Base-by-base conservation (phyloP, 2,888 invertebrate species). In the Volucella inflata region DNA sequence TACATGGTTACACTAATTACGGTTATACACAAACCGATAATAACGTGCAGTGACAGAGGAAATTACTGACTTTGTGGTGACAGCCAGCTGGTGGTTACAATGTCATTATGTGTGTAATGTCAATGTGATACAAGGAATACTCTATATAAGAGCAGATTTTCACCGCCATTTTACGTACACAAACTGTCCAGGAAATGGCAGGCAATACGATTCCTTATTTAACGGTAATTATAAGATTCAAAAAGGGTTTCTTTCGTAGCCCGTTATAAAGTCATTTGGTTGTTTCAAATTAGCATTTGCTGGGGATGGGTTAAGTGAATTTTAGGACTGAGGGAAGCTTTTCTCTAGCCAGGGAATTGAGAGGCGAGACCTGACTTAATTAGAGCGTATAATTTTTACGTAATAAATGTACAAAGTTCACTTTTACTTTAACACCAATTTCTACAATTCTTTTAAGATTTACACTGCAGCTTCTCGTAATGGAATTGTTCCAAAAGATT, bases 1-100 rank as follows among this genome's bases (percentile, higher is more conserved):
- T 40, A 44, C 44, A 79, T 36, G 44, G 51, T 59, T 72, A 59
- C 72, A 79, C 72, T 79, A 79, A 79, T 79, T 79, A 72, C 40
- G 59, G 72, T 30, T 59, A 51, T n/a, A 72, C 57, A 51, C 48
- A 30, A 79, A 59, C 30, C 51, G 42, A 51, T 51, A 42, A 50
- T 60, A 50, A 71, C 46, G 42, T 60, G 16, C 57, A 42, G 17
- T 51, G 16, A 17, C 30, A 21, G 38, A 48, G 65, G 21, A 64
- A 79, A 72, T 44, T 57, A 65, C 64, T 38, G 17, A 75, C 21
- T 46, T 16, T 17, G 38, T 53, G 55, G 62, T 30, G 8, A 17
- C 55, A 53, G 51, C 30, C 46, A 78, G 51, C 44, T 67, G 65
- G 62, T 57, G 36, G 44, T 36, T 14, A 38, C 59, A 38, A 62